Base-by-base conservation (phyloP, 2,888 invertebrate species). In the Panzeria rudis region DNA sequence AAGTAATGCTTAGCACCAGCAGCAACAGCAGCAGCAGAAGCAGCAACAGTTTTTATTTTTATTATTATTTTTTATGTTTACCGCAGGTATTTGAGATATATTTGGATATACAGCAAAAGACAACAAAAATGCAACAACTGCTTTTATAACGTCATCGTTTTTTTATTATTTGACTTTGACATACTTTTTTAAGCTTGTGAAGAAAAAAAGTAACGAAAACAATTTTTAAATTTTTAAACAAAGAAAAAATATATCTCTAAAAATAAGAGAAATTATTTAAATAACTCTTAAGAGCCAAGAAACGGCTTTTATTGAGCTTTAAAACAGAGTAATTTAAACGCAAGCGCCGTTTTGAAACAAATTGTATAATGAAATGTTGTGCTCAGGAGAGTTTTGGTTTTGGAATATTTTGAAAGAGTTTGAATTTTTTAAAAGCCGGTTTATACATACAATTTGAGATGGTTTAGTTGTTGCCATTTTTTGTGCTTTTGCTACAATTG, bases 91-190 rank as follows among this genome's bases (percentile, higher is more conserved):
- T 62, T 62, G 23, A 54, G 32, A 41, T 35, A 50, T 61, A 62
- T 61, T 77, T 69, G 56, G 47, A 56, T 52, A 47, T 75, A 44
- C 75, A 75, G 41, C 62, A 80, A 61, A 50, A 69, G 29, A 15
- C 25, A 23, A 20, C 11, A 11, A 20, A 20, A 59, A 59, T 38
- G 69, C 86, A 78, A 86, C 78, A 83, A 76, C 71, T 71, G 59
- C 8, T 77, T 72, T 54, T 72, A 71, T 56, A 84, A 76, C 82
- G 83, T 81, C 81, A 86, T 78, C 69, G 66, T 75, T 44, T 56
- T 69, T 44, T 64, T 66, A 59, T 50, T 35, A 88, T 89, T 91
- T 91, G 91, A 91, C 91, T 91, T 91, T 91, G 91, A 91, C 91
- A 91, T 89, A 91, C 91, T 91, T 91, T 91, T 88, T 83, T 38